Percentiles rank a stretch among this genome's conserved stretches.
Evolutionary conservation across 2,797 vertebrate genomes (phyloP).

Genomic region (Falco naumanni): DNA sequence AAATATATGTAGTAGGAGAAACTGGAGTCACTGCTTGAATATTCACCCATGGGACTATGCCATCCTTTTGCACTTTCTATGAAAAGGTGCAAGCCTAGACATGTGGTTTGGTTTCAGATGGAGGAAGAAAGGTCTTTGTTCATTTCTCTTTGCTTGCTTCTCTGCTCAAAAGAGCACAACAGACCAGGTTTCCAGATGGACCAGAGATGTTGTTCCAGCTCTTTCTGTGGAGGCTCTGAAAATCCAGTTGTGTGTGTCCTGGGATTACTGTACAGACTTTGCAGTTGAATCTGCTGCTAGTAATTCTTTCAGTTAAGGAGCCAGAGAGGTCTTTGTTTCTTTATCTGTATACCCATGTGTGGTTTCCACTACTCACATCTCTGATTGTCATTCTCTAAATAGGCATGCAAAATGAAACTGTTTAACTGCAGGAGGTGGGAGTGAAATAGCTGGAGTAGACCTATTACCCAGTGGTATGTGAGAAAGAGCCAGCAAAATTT

Average conservation of each 20-base stretch:
- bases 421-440: slow-evolving; percentile 7
- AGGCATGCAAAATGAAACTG: not conserved
- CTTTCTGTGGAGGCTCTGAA: not conserved
- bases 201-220: not conserved
- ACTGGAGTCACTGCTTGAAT: not conserved
- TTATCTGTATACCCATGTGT: not conserved
- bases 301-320: not conserved
- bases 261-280: not conserved
- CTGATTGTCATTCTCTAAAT: not conserved
- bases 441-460: slow-evolving; percentile 4
- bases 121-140: not conserved
- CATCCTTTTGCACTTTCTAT: not conserved
- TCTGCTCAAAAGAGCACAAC: not conserved
- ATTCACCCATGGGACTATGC: not conserved
- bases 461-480: not conserved
- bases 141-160: not conserved
- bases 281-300: not conserved
- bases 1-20: not conserved
- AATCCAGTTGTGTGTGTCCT: not conserved
- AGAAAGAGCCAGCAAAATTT: slow-evolving; percentile 36
- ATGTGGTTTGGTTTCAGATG: not conserved
- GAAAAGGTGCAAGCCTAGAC: not conserved
- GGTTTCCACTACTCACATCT: not conserved
- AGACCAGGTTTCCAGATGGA: not conserved
- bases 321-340: not conserved